A percentile compares a stretch with the other conserved stretches of the same genome.
Conservation (phyloP, 2,113 vertebrate genomes). For the Myodes glareolus region DNA sequence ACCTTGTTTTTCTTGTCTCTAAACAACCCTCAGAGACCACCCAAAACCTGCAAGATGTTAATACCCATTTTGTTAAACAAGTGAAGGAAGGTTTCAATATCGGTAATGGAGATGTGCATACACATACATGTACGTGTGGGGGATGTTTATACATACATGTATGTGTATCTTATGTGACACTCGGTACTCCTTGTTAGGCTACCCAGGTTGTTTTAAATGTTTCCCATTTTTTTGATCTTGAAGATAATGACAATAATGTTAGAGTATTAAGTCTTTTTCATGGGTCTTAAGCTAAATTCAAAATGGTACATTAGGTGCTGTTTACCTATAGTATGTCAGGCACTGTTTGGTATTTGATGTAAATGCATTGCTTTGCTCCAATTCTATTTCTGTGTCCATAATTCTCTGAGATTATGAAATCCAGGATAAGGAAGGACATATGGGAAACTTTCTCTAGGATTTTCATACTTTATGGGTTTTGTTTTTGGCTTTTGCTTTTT, state of each 20-base stretch:
- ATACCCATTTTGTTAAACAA: not conserved
- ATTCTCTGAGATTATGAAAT: not conserved
- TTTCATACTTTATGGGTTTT: not conserved
- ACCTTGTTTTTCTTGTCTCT: not conserved
- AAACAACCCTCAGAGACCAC: not conserved
- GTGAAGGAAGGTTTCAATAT: not conserved
- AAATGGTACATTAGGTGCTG: not conserved
- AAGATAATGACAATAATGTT: not conserved
- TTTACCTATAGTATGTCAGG: not conserved
- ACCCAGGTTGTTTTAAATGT: not conserved
- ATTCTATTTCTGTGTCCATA: not conserved
- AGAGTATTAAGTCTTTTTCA: not conserved
- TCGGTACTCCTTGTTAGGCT: not conserved
- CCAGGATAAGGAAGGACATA: not conserved
- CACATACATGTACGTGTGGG: not conserved
- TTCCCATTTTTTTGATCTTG: not conserved
- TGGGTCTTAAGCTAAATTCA: constrained; percentile 35
- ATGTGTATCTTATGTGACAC: not conserved
- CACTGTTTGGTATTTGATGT: not conserved
- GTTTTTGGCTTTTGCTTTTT: not conserved
- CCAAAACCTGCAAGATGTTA: not conserved
- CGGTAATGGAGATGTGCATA: not conserved
- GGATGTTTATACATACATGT: not conserved
- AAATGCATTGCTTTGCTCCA: not conserved
- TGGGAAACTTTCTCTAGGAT: not conserved